phyloP scores from a whole-genome alignment of 2,888 invertebrate genomes.

The Petrolisthes manimaculis region DNA sequence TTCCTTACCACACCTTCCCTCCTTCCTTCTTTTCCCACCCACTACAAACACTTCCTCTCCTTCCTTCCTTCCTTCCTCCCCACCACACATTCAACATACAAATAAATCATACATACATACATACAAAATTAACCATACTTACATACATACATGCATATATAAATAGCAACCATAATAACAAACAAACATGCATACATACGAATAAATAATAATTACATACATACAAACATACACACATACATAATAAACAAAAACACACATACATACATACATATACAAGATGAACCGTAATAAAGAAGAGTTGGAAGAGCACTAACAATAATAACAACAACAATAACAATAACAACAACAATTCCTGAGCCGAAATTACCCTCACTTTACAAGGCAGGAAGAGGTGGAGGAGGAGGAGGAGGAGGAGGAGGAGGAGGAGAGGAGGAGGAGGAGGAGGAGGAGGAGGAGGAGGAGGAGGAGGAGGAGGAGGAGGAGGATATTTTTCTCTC shows the following conservation, averaged over 20 bases:
- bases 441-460: not conserved
- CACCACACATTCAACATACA: not conserved
- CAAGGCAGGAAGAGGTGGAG: not conserved
- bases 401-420: not conserved
- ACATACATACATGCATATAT: not conserved
- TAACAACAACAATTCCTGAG: no score
- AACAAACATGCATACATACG: not conserved
- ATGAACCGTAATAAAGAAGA: not conserved
- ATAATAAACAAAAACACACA: not conserved
- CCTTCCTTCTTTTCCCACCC: conserved; percentile 3
- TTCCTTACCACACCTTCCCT: not conserved
- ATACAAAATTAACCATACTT: not conserved
- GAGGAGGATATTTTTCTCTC: not conserved
- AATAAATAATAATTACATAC: not conserved
- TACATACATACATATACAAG: not conserved
- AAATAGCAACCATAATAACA: not conserved
- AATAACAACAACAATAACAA: not conserved
- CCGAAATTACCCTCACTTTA: no score
- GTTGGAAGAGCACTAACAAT: not conserved
- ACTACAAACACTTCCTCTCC: not conserved
- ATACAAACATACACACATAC: not conserved
- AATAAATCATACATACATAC: not conserved
- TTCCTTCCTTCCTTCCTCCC: not conserved
- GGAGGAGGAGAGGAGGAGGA: not conserved
- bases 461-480: not conserved